These are phyloP conservation scores for Coenobita brevimanus DNA, from an alignment of 1,140 invertebrate genomes.

Conservation along the genomic window DNA sequence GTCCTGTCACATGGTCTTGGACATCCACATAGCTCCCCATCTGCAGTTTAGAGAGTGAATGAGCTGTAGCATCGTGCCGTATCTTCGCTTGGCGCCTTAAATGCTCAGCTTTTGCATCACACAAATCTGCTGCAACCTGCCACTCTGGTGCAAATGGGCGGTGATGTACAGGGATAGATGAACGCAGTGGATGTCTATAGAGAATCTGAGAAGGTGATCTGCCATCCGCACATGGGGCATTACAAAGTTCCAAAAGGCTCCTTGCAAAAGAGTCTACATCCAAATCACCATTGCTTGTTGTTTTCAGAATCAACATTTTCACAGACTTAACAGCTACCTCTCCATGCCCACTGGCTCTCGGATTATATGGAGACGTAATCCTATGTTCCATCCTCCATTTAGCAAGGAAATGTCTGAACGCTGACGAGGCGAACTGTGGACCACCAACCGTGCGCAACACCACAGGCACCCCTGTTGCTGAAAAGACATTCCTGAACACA, in stretches of 20 bases:
- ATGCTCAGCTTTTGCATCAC: conserved; percentile 15
- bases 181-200: conserved; percentile 45
- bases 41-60: background rate
- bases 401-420: conserved; percentile 1
- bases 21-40: background rate
- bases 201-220: too few relatives aligned
- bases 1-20: background rate
- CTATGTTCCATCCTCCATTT: conserved; percentile 26
- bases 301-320: background rate
- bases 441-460: conserved; percentile 2
- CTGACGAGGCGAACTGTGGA: conserved; percentile 30
- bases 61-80: background rate
- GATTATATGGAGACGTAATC: background rate
- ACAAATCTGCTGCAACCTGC: conserved; percentile 45
- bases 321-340: background rate
- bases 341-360: background rate
- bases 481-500: background rate
- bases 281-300: background rate
- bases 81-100: background rate
- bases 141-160: conserved; percentile 53
- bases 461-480: background rate
- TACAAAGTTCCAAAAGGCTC: too few relatives aligned
- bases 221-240: too few relatives aligned
- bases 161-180: conserved; percentile 34
- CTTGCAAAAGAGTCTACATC: too few relatives aligned